Conservation (phyloP, 2,797 vertebrate genomes). For the Pseudochirops corinnae region DNA sequence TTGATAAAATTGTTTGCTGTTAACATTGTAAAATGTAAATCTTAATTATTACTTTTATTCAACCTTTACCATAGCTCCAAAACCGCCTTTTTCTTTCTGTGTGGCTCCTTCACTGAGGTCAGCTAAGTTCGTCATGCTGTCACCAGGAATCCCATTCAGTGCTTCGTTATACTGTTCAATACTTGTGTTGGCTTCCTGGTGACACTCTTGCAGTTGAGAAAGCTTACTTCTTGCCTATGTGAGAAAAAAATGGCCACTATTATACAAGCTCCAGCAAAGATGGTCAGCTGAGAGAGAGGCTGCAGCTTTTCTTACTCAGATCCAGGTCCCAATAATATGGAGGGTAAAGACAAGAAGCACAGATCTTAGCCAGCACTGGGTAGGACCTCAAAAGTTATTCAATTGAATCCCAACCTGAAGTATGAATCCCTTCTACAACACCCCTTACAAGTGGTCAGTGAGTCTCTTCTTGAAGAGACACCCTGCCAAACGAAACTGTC, state of each 20-base stretch:
- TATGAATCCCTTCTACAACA: background rate
- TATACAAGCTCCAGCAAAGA: background rate
- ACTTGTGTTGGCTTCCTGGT: slow-evolving; percentile 91
- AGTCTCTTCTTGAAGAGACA: background rate
- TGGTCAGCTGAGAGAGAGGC: background rate
- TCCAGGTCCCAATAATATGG: background rate
- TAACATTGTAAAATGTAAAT: slow-evolving; percentile 26
- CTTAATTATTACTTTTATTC: slow-evolving; percentile 14
- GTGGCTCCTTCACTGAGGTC: slow-evolving; percentile 91
- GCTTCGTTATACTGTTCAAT: slow-evolving; percentile 92
- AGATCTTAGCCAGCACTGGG: background rate
- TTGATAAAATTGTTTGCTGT: background rate
- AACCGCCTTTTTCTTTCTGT: slow-evolving; percentile 89
- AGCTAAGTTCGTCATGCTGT: slow-evolving; percentile 93
- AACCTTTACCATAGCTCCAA: slow-evolving; percentile 89
- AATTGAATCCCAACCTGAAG: background rate
- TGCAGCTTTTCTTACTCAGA: background rate
- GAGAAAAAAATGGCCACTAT: background rate
- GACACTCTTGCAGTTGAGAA: slow-evolving; percentile 94
- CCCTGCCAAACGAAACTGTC: background rate
- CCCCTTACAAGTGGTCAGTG: background rate
- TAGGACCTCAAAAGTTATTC: background rate
- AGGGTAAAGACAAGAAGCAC: background rate
- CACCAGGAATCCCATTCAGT: slow-evolving; percentile 91
- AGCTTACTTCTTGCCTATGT: slow-evolving; percentile 92